A percentile compares a stretch with the other conserved stretches of the same genome.
These are phyloP conservation scores for Scyliorhinus canicula DNA, from an alignment of 2,797 vertebrate species.

Conservation along the genomic window DNA sequence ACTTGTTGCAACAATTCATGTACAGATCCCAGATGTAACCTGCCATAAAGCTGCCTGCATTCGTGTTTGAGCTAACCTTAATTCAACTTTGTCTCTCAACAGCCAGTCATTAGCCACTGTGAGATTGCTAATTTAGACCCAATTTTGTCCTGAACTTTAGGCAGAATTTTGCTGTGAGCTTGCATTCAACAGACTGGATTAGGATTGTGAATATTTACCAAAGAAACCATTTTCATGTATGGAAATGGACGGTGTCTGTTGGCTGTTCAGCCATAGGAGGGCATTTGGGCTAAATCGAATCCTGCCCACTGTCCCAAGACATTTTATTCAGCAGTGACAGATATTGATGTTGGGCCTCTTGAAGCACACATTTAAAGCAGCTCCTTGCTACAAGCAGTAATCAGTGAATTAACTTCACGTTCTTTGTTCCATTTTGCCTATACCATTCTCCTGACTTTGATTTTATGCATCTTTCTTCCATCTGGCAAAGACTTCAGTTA, in stretches of 20 bases:
- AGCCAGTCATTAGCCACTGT: too few species aligned
- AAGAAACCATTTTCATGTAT: background rate
- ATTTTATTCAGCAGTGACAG: background rate
- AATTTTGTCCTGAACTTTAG: background rate
- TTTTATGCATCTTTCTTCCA: background rate
- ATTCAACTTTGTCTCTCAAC: background rate
- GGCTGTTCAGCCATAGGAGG: background rate
- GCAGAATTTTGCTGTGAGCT: background rate
- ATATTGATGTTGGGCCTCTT: background rate
- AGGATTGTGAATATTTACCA: background rate
- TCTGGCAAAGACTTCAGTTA: background rate
- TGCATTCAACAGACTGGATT: background rate
- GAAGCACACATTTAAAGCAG: background rate
- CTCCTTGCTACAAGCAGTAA: background rate
- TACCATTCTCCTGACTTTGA: background rate
- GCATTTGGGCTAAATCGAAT: background rate
- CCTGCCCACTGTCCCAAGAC: background rate
- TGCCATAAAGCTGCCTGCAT: background rate
- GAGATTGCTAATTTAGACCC: background rate
- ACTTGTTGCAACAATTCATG: background rate
- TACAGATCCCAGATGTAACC: background rate
- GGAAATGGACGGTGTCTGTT: background rate
- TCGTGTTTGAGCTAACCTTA: background rate
- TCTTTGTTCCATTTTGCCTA: background rate
- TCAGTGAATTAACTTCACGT: background rate